These are phyloP conservation scores for Rhaphigaster nebulosa DNA, from an alignment of 2,888 invertebrate species.

Conservation along the genomic window DNA sequence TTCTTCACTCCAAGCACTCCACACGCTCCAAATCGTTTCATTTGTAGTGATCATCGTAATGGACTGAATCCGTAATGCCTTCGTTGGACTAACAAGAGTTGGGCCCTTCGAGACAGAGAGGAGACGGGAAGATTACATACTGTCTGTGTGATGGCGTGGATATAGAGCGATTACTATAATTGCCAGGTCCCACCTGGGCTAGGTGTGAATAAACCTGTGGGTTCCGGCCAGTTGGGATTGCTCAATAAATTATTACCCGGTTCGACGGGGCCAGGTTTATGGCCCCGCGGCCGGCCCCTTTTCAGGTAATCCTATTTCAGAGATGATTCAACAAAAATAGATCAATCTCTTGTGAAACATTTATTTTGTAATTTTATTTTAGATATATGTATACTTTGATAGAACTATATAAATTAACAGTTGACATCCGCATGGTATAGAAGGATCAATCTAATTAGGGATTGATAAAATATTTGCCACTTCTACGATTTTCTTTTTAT, in stretches of 20 bases:
- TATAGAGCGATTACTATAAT: not conserved
- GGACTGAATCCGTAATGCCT: too few species aligned
- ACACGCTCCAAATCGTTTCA: too few species aligned
- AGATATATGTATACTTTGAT: not conserved
- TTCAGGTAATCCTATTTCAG: not conserved
- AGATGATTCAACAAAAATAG: not conserved
- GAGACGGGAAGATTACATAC: not conserved
- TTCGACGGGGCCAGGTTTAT: not conserved
- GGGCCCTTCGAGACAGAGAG: not conserved
- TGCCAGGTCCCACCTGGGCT: not conserved
- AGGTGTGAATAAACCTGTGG: slow-evolving; percentile 6
- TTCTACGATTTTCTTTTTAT: too few species aligned
- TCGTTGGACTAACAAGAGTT: too few species aligned
- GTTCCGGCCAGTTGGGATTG: not conserved
- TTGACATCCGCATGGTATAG: too few species aligned
- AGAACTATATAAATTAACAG: too few species aligned
- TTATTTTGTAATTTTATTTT: not conserved
- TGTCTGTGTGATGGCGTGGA: not conserved
- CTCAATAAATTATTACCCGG: not conserved
- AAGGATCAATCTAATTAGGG: too few species aligned
- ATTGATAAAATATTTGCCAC: too few species aligned
- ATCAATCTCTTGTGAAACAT: not conserved
- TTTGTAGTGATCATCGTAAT: too few species aligned
- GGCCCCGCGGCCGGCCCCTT: not conserved
- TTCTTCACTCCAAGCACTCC: too few species aligned